A percentile compares a stretch with the other conserved stretches of the same genome.
Evolutionary conservation across 2,113 vertebrate genomes (phyloP).

Genomic region (Crotalus viridis): DNA sequence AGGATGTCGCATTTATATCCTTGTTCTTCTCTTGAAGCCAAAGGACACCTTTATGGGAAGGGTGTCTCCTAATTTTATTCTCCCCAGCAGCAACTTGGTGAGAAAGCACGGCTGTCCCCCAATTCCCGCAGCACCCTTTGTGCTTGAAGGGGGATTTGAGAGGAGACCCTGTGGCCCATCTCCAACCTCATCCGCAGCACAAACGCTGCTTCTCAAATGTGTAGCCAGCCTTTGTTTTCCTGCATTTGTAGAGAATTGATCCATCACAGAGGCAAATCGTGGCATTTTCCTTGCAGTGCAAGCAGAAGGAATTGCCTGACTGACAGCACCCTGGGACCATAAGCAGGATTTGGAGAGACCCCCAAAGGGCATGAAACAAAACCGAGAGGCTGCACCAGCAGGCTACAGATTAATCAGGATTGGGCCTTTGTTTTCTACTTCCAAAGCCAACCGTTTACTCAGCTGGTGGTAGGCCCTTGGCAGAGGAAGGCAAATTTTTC

Average conservation of each 20-base stretch:
- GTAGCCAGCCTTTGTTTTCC: background rate
- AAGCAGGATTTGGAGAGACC: background rate
- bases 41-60: background rate
- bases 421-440: background rate
- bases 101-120: background rate
- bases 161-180: background rate
- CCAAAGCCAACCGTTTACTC: background rate
- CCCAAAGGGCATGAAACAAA: background rate
- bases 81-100: background rate
- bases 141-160: background rate
- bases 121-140: background rate
- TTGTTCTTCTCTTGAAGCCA: background rate
- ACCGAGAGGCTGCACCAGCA: background rate
- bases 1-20: background rate
- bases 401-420: background rate
- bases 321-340: background rate
- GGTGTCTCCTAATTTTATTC: background rate
- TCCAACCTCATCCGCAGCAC: background rate
- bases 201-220: background rate
- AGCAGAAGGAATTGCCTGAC: background rate
- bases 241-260: background rate
- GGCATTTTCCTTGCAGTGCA: background rate
- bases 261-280: background rate
- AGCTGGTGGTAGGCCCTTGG: background rate
- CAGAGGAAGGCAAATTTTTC: background rate